A percentile compares a stretch with the other conserved stretches of the same genome.
Conservation (phyloP, 2,888 invertebrate genomes). For the Acanthopleura granulata region DNA sequence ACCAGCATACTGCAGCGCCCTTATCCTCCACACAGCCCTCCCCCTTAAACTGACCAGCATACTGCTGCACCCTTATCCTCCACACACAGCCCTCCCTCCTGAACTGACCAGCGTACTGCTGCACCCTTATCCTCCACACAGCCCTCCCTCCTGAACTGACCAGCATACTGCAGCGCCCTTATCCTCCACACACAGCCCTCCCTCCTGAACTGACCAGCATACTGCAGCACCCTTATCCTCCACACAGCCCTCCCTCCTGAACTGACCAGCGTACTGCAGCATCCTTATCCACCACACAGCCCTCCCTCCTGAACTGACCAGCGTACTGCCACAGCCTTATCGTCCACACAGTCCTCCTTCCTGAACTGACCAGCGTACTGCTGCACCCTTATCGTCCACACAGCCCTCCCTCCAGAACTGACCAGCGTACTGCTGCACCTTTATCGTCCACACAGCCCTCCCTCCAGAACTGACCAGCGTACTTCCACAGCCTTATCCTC, state of each 20-base stretch:
- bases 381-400: neutral
- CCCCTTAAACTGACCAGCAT: no score
- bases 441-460: constrained; percentile 76
- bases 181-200: neutral
- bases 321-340: constrained; percentile 73
- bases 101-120: no score
- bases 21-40: no score
- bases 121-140: neutral
- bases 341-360: constrained; percentile 73
- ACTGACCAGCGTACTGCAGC: neutral
- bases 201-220: neutral
- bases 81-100: no score
- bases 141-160: no score
- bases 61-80: no score
- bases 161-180: neutral
- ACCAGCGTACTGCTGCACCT: constrained; percentile 72
- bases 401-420: constrained; percentile 28
- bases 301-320: constrained; percentile 61
- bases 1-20: no score
- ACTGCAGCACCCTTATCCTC: neutral
- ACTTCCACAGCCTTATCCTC: neutral
- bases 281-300: neutral
- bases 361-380: neutral
- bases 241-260: neutral
- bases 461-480: neutral